Evolutionary conservation across 1,140 invertebrate species (phyloP).

Genomic region (Stegodyphus mimosarum): DNA sequence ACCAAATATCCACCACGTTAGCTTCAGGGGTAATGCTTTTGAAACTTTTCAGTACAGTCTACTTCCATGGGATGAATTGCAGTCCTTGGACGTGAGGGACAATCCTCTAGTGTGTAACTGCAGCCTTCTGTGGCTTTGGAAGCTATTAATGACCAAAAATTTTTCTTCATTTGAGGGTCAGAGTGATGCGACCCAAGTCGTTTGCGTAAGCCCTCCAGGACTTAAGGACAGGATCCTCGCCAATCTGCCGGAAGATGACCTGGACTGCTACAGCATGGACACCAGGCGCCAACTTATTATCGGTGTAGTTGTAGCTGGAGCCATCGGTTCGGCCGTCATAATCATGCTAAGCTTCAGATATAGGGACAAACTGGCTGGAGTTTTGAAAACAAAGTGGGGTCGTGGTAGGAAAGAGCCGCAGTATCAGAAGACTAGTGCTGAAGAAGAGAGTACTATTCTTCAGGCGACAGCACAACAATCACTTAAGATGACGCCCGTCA

Average conservation of each 20-base stretch:
- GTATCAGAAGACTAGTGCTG: conserved; percentile 87
- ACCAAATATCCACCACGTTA: conserved; percentile 78
- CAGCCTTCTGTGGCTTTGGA: conserved; percentile 86
- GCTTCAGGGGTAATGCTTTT: conserved; percentile 63
- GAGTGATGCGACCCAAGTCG: conserved; percentile 68
- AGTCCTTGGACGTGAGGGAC: conserved; percentile 74
- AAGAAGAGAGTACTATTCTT: conserved; percentile 81
- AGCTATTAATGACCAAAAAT: conserved; percentile 68
- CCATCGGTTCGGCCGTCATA: conserved; percentile 77
- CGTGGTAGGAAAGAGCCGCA: conserved; percentile 84
- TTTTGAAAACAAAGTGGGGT: conserved; percentile 73
- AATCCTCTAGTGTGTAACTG: conserved; percentile 90
- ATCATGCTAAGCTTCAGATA: conserved; percentile 81
- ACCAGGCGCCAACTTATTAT: conserved; percentile 82
- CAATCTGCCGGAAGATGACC: conserved; percentile 77
- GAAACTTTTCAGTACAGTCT: conserved; percentile 41
- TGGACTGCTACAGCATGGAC: conserved; percentile 82
- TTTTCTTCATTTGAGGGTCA: conserved; percentile 33
- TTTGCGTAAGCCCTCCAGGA: conserved; percentile 79
- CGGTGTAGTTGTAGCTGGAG: conserved; percentile 76
- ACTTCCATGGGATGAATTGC: conserved; percentile 61
- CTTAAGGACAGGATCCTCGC: conserved; percentile 77
- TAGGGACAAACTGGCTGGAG: conserved; percentile 75
- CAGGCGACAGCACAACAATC: conserved; percentile 73
- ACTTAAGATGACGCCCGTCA: conserved; percentile 83